phyloP scores from a whole-genome alignment of 2,888 invertebrate species.

The Chouioia cunea region DNA sequence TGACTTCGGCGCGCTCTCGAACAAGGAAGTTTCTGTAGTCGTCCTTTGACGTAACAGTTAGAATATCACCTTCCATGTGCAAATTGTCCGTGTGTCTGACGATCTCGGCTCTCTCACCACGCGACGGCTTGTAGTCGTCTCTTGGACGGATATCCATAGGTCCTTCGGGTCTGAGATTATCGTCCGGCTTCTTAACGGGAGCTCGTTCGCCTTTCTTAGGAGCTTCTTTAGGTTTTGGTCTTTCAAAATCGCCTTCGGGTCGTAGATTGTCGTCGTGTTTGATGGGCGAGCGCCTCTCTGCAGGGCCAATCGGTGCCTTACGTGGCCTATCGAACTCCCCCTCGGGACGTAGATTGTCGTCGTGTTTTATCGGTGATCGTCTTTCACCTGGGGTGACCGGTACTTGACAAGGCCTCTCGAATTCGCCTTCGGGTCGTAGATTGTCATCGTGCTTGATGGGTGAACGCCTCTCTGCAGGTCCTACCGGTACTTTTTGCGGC shows the following conservation, averaged over 20 bases:
- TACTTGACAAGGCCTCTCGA: too few species aligned
- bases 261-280: conserved; percentile 68
- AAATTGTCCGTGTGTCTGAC: conserved; percentile 69
- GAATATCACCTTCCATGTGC: conserved; percentile 69
- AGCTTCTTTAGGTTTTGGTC: conserved; percentile 63
- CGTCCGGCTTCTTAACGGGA: conserved; percentile 61
- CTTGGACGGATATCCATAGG: too few species aligned
- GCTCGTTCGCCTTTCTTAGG: conserved; percentile 69
- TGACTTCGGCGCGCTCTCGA: conserved; percentile 69
- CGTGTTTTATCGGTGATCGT: too few species aligned
- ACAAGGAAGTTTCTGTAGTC: conserved; percentile 51
- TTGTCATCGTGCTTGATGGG: too few species aligned
- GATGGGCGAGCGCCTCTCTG: conserved; percentile 55
- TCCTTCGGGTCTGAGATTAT: too few species aligned
- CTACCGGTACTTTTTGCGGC: too few species aligned
- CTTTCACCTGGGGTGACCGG: too few species aligned
- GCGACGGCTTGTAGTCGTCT: too few species aligned
- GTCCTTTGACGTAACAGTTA: conserved; percentile 71
- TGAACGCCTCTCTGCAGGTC: too few species aligned
- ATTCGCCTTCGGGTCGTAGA: too few species aligned
- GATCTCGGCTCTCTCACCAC: conserved; percentile 75
- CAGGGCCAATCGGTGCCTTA: conserved; percentile 61
- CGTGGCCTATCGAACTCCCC: conserved; percentile 71
- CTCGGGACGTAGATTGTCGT: too few species aligned
- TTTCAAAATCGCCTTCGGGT: conserved; percentile 73